A percentile compares a stretch with the other conserved stretches of the same genome.
These are phyloP conservation scores for Nemoura dubitans DNA, from an alignment of 2,888 invertebrate genomes.

Conservation along the genomic window DNA sequence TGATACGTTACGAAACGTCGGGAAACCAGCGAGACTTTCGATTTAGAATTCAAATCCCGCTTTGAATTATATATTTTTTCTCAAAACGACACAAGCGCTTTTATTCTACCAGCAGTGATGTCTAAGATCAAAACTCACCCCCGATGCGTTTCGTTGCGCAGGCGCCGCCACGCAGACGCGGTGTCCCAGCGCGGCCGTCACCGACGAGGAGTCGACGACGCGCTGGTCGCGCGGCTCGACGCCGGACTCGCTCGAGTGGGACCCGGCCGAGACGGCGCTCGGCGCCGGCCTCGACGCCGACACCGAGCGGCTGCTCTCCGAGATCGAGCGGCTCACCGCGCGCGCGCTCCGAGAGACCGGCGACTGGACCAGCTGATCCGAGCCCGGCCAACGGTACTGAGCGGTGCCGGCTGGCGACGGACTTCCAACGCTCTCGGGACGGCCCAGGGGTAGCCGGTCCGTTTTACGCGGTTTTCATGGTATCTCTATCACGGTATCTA, in stretches of 20 bases:
- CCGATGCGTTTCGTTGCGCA: neutral
- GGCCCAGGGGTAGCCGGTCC: too few species aligned
- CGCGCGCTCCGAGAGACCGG: constrained; percentile 74
- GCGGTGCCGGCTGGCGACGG: neutral
- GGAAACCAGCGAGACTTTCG: too few species aligned
- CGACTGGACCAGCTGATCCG: constrained; percentile 54
- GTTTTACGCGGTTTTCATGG: too few species aligned
- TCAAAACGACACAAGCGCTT: too few species aligned
- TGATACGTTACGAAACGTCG: too few species aligned
- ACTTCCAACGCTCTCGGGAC: neutral
- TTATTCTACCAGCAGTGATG: too few species aligned
- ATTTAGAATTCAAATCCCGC: too few species aligned
- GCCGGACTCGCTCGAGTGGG: constrained; percentile 76
- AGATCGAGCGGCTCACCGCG: constrained; percentile 73
- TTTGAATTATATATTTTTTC: too few species aligned
- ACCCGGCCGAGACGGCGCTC: constrained; percentile 65
- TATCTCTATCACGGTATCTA: too few species aligned
- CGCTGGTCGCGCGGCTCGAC: constrained; percentile 60
- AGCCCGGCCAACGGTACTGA: constrained; percentile 1
- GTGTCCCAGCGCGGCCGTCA: neutral
- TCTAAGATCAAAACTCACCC: too few species aligned
- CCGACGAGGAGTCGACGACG: constrained; percentile 38
- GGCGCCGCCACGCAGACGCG: neutral
- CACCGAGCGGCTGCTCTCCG: constrained; percentile 71
- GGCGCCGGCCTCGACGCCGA: constrained; percentile 65